Percentiles rank a stretch among this genome's conserved stretches.
Evolutionary conservation across 64 coral and sea anemone genomes (phyloP).

Genomic region (Astreopora myriophthalma): DNA sequence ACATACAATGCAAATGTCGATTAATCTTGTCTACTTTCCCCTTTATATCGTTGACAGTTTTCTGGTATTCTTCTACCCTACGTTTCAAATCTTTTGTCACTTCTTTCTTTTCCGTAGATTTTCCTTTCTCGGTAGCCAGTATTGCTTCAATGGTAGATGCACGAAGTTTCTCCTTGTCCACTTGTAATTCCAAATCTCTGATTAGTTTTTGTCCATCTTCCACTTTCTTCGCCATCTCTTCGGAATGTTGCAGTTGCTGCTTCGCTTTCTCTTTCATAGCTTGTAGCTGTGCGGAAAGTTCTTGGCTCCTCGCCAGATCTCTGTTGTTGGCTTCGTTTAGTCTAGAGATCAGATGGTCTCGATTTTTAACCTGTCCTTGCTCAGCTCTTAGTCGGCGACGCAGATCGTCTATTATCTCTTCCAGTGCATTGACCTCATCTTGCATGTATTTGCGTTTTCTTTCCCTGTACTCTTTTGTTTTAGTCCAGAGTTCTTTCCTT

Average conservation of each 20-base stretch:
- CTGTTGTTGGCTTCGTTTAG: slow-evolving; percentile 39
- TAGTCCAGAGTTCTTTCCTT: slow-evolving; percentile 9
- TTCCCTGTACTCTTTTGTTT: slow-evolving; percentile 48
- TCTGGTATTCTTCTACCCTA: slow-evolving; percentile 87
- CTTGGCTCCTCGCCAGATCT: slow-evolving; percentile 50
- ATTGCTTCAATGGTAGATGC: slow-evolving; percentile 79
- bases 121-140: slow-evolving; percentile 70
- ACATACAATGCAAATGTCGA: slow-evolving; percentile 75
- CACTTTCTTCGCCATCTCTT: slow-evolving; percentile 86
- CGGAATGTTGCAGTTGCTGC: slow-evolving; percentile 68
- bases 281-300: slow-evolving; percentile 39
- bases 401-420: slow-evolving; percentile 15
- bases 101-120: slow-evolving; percentile 69
- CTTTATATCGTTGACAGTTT: slow-evolving; percentile 78
- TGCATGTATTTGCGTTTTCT: slow-evolving; percentile 21
- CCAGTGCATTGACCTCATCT: slow-evolving; percentile 2
- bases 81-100: slow-evolving; percentile 84
- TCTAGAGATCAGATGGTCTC: slow-evolving; percentile 31
- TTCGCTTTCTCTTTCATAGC: slow-evolving; percentile 68
- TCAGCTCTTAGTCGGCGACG: slow-evolving; percentile 38
- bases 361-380: slow-evolving; percentile 8
- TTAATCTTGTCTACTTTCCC: slow-evolving; percentile 90
- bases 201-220: slow-evolving; percentile 88
- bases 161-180: slow-evolving; percentile 78
- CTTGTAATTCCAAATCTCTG: slow-evolving; percentile 79